Percentiles rank a stretch among this genome's conserved stretches.
phyloP scores from a whole-genome alignment of 2,113 vertebrate genomes.

The Centropus unirufus region DNA sequence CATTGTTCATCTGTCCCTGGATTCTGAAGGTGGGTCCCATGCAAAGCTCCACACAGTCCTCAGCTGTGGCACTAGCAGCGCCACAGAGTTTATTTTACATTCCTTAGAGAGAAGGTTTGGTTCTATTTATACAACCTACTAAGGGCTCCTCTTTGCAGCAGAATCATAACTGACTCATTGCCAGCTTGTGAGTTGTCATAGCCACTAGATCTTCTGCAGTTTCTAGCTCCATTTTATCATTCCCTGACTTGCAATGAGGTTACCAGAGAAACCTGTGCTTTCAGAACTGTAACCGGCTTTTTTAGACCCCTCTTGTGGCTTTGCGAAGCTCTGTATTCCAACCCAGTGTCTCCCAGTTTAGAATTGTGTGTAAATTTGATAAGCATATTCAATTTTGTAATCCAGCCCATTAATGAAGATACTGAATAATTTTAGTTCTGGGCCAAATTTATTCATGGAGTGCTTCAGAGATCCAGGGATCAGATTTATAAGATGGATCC shows the following conservation, averaged over 20 bases:
- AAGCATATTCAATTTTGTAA: background rate
- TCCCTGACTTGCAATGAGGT: background rate
- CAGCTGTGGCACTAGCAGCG: background rate
- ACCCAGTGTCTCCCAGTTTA: background rate
- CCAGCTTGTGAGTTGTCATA: slow-evolving; percentile 35
- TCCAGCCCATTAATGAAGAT: background rate
- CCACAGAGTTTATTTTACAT: background rate
- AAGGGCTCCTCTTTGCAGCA: background rate
- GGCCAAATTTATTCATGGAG: background rate
- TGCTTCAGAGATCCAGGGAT: background rate
- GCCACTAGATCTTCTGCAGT: slow-evolving; percentile 19
- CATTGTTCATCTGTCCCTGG: background rate
- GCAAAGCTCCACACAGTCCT: background rate
- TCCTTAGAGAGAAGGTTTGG: background rate
- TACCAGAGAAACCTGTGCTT: background rate
- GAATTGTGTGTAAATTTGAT: background rate
- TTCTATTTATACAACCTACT: slow-evolving; percentile 25
- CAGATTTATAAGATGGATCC: background rate
- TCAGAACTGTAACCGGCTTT: background rate
- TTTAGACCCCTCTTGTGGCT: accelerated
- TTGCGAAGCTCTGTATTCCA: background rate
- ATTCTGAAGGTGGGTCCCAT: background rate
- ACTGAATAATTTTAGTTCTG: background rate
- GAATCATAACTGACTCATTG: slow-evolving; percentile 29
- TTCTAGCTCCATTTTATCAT: background rate